Evolutionary conservation across 2,888 invertebrate species (phyloP).

Genomic region (Caenorhabditis sp.): DNA sequence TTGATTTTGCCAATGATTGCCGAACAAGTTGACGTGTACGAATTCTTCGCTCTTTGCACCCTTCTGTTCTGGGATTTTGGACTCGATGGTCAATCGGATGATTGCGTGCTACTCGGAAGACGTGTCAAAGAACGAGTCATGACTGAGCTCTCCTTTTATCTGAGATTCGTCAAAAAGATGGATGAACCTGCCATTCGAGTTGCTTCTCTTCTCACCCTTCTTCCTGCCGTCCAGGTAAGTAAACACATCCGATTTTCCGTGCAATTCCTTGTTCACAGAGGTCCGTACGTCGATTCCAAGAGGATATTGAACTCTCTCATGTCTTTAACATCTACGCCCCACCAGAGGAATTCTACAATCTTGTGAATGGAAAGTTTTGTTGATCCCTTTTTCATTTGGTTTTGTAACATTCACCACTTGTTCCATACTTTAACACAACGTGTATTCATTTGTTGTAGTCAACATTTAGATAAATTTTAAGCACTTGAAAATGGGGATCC

Average conservation of each 20-base stretch:
- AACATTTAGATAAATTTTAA: too few relatives aligned
- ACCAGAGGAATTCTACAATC: conserved; percentile 43
- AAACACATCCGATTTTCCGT: conserved; percentile 11
- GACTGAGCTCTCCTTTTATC: conserved; percentile 46
- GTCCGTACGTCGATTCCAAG: conserved; percentile 52
- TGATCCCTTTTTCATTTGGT: not conserved
- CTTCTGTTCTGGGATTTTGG: conserved; percentile 60
- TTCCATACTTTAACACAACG: not conserved
- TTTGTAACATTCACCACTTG: not conserved
- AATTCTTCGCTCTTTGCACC: conserved; percentile 51
- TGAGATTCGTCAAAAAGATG: conserved; percentile 17
- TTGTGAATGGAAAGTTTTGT: conserved; percentile 58
- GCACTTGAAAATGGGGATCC: too few relatives aligned
- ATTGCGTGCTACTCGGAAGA: conserved; percentile 38
- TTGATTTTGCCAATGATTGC: conserved; percentile 38
- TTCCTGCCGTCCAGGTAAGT: conserved; percentile 53
- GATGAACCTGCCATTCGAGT: conserved; percentile 52
- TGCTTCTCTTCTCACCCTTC: conserved; percentile 23
- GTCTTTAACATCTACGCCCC: conserved; percentile 56
- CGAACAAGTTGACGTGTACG: conserved; percentile 51
- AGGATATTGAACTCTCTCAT: conserved; percentile 44
- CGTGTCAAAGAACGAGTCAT: conserved; percentile 40
- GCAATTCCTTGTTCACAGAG: conserved; percentile 1
- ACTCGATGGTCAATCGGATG: conserved; percentile 44
- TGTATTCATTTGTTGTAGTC: conserved; percentile 10